Evolutionary conservation across 2,888 invertebrate genomes (phyloP), one percentile per base, ranked within the genome.

Genomic region (Enchytraeus crypticus): DNA sequence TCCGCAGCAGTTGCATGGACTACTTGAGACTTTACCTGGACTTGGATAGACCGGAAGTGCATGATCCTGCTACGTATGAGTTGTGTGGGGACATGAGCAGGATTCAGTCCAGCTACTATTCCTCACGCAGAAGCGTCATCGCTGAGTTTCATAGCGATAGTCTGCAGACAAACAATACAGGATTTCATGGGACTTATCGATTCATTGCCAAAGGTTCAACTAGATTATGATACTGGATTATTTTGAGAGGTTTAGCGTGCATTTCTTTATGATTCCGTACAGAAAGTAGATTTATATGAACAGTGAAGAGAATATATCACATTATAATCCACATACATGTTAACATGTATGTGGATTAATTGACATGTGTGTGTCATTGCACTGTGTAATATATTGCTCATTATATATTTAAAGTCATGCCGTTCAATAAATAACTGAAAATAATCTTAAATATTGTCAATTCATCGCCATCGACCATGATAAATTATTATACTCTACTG

Each of bases 141-240:
- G 63, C 77, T 53, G 77, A 77, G 65, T 77, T 77, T 59, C 74
- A 75, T 57, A 70, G 76, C 0, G 73, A 74, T 27, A 33, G 61
- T 2, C 45, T 62, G 18, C 68, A 66, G 23, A 61, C 65, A 46
- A 71, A 70, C 63, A 66, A 70, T 64, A 70, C 70, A 23, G 76
- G 76, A 26, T 77, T 77, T 66, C 69, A 69, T 59, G 77, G 76
- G 43, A 62, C 65, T 51, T 77, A 70, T 64, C 68, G 67, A 63
- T 77, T 76, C 69, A 60, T 75, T 59, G 72, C 75, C 62, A 70
- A 72, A 72, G 69, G 77, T 77, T 66, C 72, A 75, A 71, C 27
- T n/a, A n/a, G n/a, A n/a, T n/a, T n/a, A n/a, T n/a, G n/a, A n/a
- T n/a, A n/a, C n/a, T n/a, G n/a, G n/a, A n/a, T n/a, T n/a, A n/a